phyloP scores from a whole-genome alignment of 2,797 vertebrate genomes.

The Dryobates pubescens region DNA sequence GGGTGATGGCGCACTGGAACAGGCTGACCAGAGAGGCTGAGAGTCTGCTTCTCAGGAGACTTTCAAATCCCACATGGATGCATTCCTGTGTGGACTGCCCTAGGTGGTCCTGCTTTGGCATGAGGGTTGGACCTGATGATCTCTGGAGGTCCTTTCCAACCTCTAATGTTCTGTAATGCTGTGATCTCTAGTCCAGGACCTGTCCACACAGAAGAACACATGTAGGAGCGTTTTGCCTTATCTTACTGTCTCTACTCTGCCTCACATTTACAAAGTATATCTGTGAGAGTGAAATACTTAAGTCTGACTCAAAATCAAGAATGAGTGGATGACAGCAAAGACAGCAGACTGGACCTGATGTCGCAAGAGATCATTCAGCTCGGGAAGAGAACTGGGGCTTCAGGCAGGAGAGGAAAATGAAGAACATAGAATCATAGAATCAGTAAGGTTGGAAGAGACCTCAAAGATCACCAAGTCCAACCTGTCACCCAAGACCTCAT shows the following conservation, averaged over 20 bases:
- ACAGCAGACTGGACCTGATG: neutral
- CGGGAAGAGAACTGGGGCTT: neutral
- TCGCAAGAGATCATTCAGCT: fast-evolving
- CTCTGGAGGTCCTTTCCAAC: no score
- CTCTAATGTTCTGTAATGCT: no score
- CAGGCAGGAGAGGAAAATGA: fast-evolving
- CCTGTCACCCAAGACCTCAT: no score
- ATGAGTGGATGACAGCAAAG: neutral
- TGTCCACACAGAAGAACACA: neutral
- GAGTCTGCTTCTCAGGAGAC: no score
- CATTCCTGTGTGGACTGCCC: no score
- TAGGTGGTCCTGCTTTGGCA: no score
- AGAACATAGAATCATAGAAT: neutral
- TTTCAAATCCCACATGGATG: no score
- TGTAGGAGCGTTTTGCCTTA: neutral
- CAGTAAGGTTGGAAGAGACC: no score
- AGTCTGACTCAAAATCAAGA: neutral
- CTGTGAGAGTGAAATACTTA: neutral
- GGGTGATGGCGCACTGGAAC: no score
- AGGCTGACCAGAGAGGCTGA: no score
- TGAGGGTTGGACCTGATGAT: no score
- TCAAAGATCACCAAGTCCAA: no score
- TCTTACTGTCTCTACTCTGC: neutral
- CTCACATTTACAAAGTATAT: neutral
- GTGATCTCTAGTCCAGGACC: neutral